Conservation (phyloP, 2,888 invertebrate genomes). For the Cordylochernes scorpioides region DNA sequence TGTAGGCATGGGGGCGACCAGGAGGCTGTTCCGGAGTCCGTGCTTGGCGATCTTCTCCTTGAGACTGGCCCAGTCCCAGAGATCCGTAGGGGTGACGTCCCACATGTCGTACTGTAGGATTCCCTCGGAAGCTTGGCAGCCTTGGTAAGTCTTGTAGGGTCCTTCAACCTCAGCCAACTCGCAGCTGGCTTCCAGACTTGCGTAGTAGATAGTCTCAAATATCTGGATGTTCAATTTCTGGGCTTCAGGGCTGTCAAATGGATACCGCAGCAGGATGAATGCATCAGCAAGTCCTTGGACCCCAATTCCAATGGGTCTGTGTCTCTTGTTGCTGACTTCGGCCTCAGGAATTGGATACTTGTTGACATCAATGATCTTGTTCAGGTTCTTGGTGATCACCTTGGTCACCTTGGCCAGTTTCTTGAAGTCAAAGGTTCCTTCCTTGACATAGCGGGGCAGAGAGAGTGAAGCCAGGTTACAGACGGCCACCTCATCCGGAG, state of each 20-base stretch:
- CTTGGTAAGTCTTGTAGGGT: conserved; percentile 65
- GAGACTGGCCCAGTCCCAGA: conserved; percentile 64
- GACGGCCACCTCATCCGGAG: conserved; percentile 73
- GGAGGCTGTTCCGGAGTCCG: conserved; percentile 71
- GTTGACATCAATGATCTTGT: conserved; percentile 88
- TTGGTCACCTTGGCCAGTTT: conserved; percentile 65
- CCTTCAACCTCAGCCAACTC: conserved; percentile 63
- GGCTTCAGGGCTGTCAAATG: conserved; percentile 72
- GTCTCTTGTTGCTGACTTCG: conserved; percentile 46
- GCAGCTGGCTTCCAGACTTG: conserved; percentile 82
- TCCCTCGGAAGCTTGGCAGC: conserved; percentile 77
- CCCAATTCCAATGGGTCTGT: conserved; percentile 49
- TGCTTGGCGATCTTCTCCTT: conserved; percentile 57
- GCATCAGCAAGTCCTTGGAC: conserved; percentile 93
- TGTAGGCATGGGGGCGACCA: conserved; percentile 93
- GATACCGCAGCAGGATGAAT: conserved; percentile 67
- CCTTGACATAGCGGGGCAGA: conserved; percentile 65
- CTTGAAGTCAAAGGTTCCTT: conserved; percentile 44
- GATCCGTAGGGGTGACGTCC: conserved; percentile 51
- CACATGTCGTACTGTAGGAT: conserved; percentile 94
- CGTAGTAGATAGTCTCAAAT: conserved; percentile 91
- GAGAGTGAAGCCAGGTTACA: conserved; percentile 95
- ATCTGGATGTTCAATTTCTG: conserved; percentile 66
- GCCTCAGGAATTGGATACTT: conserved; percentile 67
- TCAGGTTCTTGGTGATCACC: conserved; percentile 62